Base-by-base conservation (phyloP, 2,888 invertebrate genomes). In the Electrophaes corylata region DNA sequence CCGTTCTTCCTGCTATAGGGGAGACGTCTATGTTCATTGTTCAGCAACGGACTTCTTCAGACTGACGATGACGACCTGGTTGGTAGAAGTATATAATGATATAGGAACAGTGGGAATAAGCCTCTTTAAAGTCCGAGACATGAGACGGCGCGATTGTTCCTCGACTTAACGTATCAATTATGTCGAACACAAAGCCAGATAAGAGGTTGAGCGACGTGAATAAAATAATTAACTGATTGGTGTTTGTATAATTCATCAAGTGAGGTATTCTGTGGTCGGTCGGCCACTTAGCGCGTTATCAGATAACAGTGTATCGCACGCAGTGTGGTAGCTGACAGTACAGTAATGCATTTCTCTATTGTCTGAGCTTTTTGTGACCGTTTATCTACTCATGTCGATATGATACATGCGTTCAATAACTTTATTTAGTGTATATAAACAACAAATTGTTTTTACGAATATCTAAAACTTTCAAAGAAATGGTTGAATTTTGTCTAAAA, bases 221-320 rank as follows among this genome's bases (percentile, higher is more conserved):
- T 89, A 84, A 89, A 90, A 90, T 91, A 90, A 91, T 91, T 91
- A 91, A 88, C 90, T 83, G 91, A 88, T 88, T 84, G 86, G 89
- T 90, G 86, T 91, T 90, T 91, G 89, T 91, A 88, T 91, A 90
- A 91, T 89, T 88, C 88, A 88, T 89, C 88, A 88, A 83, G 84
- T 75, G 76, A 78, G 69, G 74, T 75, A 74, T 64, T 64, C 75
- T 72, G 78, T 75, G 82, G 77, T 81, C 83, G 81, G 74, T 64
- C 67, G 79, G 77, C 86, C 89, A 89, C 90, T 90, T 88, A 88
- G 84, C 67, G 71, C 65, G 68, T 81, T 86, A 90, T 90, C 89
- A 80, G 87, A 89, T 88, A 84, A 66, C 57, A 62, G 60, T 78
- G 80, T 84, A 79, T 73, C 69, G 71, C 59, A 67, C 67, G 70